These are phyloP conservation scores for Peromyscus californicus DNA, from an alignment of 2,113 vertebrate species.

Conservation along the genomic window DNA sequence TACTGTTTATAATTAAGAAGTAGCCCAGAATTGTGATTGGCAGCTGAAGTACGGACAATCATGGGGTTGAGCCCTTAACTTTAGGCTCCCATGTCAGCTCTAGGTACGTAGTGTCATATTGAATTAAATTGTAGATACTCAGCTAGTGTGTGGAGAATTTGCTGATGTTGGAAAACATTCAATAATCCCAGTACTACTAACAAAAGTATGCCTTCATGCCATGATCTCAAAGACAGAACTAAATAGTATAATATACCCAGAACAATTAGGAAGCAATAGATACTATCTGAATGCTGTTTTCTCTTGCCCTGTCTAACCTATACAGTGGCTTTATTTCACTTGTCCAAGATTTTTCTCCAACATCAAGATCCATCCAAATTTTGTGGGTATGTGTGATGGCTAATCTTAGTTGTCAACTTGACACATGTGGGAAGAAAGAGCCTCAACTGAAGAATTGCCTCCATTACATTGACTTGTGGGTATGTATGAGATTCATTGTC, in stretches of 20 bases:
- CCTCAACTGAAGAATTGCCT: background rate
- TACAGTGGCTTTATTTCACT: background rate
- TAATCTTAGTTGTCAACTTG: background rate
- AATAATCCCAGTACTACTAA: background rate
- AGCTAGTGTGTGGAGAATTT: background rate
- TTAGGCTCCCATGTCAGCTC: background rate
- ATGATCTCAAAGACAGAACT: slow-evolving; percentile 44
- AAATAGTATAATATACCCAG: background rate
- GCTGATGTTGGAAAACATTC: background rate
- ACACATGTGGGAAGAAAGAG: background rate
- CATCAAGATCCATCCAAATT: background rate
- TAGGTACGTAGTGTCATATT: background rate
- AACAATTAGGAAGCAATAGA: background rate
- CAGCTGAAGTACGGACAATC: background rate
- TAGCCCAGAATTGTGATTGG: background rate
- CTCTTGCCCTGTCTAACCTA: background rate
- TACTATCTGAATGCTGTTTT: background rate
- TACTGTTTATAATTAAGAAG: background rate
- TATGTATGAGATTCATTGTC: background rate
- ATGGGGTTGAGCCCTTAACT: too few species aligned
- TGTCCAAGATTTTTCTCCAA: background rate
- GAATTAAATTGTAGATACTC: background rate
- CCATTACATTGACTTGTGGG: background rate
- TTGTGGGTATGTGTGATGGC: background rate
- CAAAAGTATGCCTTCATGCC: background rate